Evolutionary conservation across 2,113 vertebrate species (phyloP).

Genomic region (Eulemur macaco): DNA sequence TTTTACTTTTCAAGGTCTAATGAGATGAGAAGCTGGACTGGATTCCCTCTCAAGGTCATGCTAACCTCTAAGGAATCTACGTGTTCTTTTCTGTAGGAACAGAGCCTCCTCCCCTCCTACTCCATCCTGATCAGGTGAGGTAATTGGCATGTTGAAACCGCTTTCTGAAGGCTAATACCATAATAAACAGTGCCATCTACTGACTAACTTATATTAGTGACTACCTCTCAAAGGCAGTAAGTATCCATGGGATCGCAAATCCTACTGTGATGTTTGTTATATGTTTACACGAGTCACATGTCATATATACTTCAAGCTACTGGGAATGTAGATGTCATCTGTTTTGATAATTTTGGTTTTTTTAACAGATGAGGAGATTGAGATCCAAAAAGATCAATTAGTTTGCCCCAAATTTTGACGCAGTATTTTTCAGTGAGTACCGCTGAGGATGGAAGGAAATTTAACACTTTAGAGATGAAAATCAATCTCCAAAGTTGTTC

Average conservation of each 20-base stretch:
- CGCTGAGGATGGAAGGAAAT: not conserved
- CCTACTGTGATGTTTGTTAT: not conserved
- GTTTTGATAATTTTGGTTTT: not conserved
- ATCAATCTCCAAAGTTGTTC: slow-evolving; percentile 43
- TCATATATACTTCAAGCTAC: not conserved
- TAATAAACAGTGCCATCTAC: slow-evolving; percentile 78
- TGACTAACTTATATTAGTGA: slow-evolving; percentile 42
- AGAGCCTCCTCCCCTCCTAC: not conserved
- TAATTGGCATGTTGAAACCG: not conserved
- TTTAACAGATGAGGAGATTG: not conserved
- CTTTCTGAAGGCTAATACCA: slow-evolving; percentile 7
- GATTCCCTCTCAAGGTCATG: slow-evolving; percentile 29
- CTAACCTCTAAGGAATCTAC: slow-evolving; percentile 6
- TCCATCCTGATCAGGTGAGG: not conserved
- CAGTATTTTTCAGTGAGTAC: slow-evolving; percentile 7
- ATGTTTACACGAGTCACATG: not conserved
- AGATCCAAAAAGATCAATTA: not conserved
- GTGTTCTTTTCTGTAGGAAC: not conserved
- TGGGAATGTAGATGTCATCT: not conserved
- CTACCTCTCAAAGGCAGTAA: not conserved
- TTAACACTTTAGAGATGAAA: slow-evolving; percentile 43
- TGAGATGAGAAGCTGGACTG: not conserved
- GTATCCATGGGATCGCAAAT: not conserved
- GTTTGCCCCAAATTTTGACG: slow-evolving; percentile 52
- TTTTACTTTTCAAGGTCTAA: slow-evolving; percentile 34